phyloP scores from a whole-genome alignment of 2,797 vertebrate genomes.

The Dallia pectoralis region DNA sequence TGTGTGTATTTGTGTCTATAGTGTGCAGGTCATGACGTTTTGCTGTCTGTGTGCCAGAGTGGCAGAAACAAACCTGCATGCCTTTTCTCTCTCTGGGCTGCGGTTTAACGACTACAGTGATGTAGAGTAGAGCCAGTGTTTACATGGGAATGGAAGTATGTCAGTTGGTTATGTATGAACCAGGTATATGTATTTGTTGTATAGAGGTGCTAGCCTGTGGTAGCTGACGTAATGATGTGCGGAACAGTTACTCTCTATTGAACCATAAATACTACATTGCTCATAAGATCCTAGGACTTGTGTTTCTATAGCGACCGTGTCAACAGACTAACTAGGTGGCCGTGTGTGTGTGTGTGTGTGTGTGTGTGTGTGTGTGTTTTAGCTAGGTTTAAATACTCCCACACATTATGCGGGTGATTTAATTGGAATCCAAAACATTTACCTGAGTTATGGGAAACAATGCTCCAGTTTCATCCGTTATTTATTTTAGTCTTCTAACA shows the following conservation, averaged over 20 bases:
- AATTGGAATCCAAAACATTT: constrained; percentile 41
- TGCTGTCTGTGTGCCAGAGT: background rate
- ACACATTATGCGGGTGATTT: constrained; percentile 31
- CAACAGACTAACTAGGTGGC: constrained; percentile 29
- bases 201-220: background rate
- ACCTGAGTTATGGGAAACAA: background rate
- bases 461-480: background rate
- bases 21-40: background rate
- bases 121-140: background rate
- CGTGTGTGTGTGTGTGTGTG: constrained; percentile 8
- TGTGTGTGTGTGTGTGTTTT: too few relatives aligned
- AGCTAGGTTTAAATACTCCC: constrained; percentile 34
- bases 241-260: background rate
- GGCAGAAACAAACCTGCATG: background rate
- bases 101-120: background rate
- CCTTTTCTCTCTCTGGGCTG: background rate
- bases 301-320: constrained; percentile 30
- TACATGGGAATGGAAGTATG: background rate
- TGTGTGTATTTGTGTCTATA: constrained; percentile 31
- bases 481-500: background rate
- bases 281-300: constrained; percentile 7
- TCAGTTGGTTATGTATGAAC: background rate
- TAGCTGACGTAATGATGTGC: too few relatives aligned
- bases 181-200: background rate
- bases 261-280: constrained; percentile 14